phyloP scores from a whole-genome alignment of 1,140 invertebrate genomes.

The Dufourea novaeangliae region DNA sequence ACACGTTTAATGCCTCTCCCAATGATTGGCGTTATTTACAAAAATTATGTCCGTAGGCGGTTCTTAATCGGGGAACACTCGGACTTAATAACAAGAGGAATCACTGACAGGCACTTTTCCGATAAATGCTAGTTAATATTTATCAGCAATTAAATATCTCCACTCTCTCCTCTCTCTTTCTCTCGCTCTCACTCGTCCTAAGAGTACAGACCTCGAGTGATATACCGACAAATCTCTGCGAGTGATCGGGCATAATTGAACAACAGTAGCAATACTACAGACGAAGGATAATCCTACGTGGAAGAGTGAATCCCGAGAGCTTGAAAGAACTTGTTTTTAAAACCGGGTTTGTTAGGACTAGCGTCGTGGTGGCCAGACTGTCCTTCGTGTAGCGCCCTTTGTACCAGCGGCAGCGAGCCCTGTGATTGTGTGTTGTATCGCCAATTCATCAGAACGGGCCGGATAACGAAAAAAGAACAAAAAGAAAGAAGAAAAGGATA shows the following conservation, averaged over 20 bases:
- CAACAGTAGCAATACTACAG: constrained; percentile 44
- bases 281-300: constrained; percentile 71
- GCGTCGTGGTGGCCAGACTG: constrained; percentile 77
- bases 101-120: constrained; percentile 4
- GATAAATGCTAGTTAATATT: constrained; percentile 36
- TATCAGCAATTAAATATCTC: constrained; percentile 9
- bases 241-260: constrained; percentile 44
- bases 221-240: constrained; percentile 21
- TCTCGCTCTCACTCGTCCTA: constrained; percentile 23
- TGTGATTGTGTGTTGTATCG: constrained; percentile 74
- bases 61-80: neutral
- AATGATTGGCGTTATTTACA: neutral
- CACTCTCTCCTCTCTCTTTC: constrained; percentile 3
- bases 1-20: neutral
- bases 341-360: constrained; percentile 80
- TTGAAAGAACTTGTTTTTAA: constrained; percentile 81
- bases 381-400: constrained; percentile 78
- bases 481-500: constrained; percentile 80
- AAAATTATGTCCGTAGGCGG: neutral
- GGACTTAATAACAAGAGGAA: neutral
- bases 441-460: constrained; percentile 77
- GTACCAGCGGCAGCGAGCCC: constrained; percentile 77
- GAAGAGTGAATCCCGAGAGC: constrained; percentile 79
- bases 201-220: constrained; percentile 29
- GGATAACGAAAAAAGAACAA: constrained; percentile 79